These are phyloP conservation scores for Tachyglossus aculeatus DNA, from an alignment of 2,797 vertebrate species.

Conservation along the genomic window DNA sequence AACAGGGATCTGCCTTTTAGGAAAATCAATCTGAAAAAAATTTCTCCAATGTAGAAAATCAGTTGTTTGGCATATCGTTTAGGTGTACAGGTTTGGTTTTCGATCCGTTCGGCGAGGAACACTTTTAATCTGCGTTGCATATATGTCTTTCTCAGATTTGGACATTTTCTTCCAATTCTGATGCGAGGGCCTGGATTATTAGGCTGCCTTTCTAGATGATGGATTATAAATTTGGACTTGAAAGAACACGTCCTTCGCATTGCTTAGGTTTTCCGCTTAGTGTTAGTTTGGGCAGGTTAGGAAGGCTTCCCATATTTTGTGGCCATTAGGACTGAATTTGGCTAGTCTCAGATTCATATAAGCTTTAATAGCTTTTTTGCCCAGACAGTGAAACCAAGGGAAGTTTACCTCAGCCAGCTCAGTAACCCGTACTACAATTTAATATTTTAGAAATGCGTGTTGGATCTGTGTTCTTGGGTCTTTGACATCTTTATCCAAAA, in stretches of 20 bases:
- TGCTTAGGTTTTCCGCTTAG: constrained; percentile 53
- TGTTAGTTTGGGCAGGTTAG: constrained; percentile 27
- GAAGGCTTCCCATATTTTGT: constrained; percentile 19
- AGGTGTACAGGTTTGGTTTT: background rate
- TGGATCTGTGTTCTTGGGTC: too few relatives aligned
- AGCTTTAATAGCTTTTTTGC: constrained; percentile 61
- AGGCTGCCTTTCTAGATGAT: constrained; percentile 39
- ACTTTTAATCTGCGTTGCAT: accelerated
- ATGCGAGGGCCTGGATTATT: constrained; percentile 43
- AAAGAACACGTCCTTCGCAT: constrained; percentile 34
- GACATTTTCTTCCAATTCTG: constrained; percentile 36
- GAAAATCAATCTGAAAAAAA: too few relatives aligned
- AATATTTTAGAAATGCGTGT: too few relatives aligned
- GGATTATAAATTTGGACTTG: constrained; percentile 66
- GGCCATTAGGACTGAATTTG: constrained; percentile 50
- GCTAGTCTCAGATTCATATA: constrained; percentile 41
- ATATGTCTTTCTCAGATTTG: constrained; percentile 24
- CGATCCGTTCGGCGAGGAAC: too few relatives aligned
- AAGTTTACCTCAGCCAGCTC: constrained; percentile 7
- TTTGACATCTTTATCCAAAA: too few relatives aligned
- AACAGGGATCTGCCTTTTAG: background rate
- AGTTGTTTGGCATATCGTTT: background rate
- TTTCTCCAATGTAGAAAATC: too few relatives aligned
- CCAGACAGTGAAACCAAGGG: constrained; percentile 33
- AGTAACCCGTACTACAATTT: constrained; percentile 53